Evolutionary conservation across 2,888 invertebrate genomes (phyloP), one percentile per base, ranked within the genome.

Genomic region (Megamerina dolium): DNA sequence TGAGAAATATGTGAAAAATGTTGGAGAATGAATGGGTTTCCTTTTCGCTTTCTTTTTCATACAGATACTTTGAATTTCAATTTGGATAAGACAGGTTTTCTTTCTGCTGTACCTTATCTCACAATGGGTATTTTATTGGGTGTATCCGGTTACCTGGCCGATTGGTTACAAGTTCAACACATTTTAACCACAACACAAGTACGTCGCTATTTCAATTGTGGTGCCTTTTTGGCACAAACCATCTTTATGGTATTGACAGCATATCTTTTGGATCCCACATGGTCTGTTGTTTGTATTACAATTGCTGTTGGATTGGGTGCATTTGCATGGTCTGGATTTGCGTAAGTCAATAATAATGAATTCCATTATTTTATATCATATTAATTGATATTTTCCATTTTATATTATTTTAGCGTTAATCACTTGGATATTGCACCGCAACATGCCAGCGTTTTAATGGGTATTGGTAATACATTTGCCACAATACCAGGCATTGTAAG

Each of bases 401-500:
- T 19, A 50, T 27, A 5, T 9, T 13, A 41, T 61, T 71, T 42
- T 70, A 85, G 85, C 51, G 85, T 85, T 1, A 86, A 86, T 61
- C 90, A 92, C 65, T 72, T 94, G 65, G 94, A 94, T 66, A 82
- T 94, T 40, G 93, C 93, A 0, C 92, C 93, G 0, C 87, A 87
- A 48, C 90, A 88, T 73, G 92, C 93, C 9, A 87, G 92, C 64
- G 82, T 94, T 1, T 71, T 94, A 41, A 91, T 94, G 91, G 94
- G 93, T 0, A 74, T 93, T 9, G 87, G 90, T 9, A 94, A 94
- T 71, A 92, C 92, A 0, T 74, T 93, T 51, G 94, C 89, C 1
- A 93, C 93, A 0, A 72, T 94, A 39, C 92, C 94, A 1, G 94
- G 94, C 20, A 91, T 94, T 57, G 73, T 93, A n/a, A 88, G 89